Base-by-base conservation (phyloP, 30 jellyfish, hydroid and myxozoan species). In the Mastigias papua region DNA sequence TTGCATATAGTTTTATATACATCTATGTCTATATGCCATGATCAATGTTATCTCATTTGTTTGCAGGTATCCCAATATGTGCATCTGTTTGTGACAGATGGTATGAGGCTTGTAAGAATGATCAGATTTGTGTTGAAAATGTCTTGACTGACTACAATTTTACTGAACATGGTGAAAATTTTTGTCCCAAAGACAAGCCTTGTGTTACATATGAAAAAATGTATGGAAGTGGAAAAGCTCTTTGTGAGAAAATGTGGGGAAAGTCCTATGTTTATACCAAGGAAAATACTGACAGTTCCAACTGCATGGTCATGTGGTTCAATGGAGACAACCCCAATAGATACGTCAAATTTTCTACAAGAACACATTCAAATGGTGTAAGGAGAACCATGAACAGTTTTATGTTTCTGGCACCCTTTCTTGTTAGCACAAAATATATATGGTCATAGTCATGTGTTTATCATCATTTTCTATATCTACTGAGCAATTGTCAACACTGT, bases 221-320 rank as follows among this genome's bases (percentile, higher is more conserved):
- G 97, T 90, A 90, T 76, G 97, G 97, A 15, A 90, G 94, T 82
- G 97, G 94, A 1, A 83, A 81, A 70, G 84, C 88, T 0, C 77
- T 90, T 17, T 90, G 97, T 42, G 92, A 90, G 49, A 90, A 90
- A 19, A 90, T 90, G 97, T 90, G 97, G 97, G 97, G 97, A 16
- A 13, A 70, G 20, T 90, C 97, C 1, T 90, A 78, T 48, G 32
- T 42, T 7, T 90, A 90, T 64, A 76, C 92, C 0, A n/a, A 28
- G 32, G 97, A 90, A 61, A 84, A 90, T 50, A 25, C 28, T 25
- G 77, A 83, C 37, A 82, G 94, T 62, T 81, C 97, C 17, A 90
- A 90, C 57, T 90, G 97, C 73, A 90, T 90, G 97, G 91, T 76
- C 16, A 90, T 90, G 97, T 84, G 97, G 97, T 90, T 90, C 32